Percentiles rank a stretch among this genome's conserved stretches.
These are phyloP conservation scores for Machimus rusticus DNA, from an alignment of 2,888 invertebrate species.

Conservation along the genomic window DNA sequence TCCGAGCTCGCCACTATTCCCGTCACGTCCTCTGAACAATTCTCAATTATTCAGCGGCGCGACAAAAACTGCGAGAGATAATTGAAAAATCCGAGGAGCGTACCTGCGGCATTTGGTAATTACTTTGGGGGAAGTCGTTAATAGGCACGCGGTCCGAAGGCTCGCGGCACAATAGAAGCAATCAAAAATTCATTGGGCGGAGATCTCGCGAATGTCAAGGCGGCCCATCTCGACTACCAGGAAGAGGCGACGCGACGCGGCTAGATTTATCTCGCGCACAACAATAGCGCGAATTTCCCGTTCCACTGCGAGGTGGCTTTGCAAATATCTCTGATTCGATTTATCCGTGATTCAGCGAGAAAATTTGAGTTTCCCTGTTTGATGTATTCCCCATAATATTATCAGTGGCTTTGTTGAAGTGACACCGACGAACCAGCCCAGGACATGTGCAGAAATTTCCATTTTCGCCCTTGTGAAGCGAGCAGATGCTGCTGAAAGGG, in stretches of 20 bases:
- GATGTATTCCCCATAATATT: neutral
- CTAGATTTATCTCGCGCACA: neutral
- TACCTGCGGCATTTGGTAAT: neutral
- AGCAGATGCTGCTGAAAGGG: neutral
- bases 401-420: neutral
- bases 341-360: neutral
- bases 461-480: neutral
- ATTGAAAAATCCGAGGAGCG: neutral
- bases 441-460: neutral
- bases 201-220: conserved; percentile 8
- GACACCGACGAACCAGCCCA: neutral
- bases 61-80: neutral
- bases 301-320: neutral
- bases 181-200: neutral
- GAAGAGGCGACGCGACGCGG: neutral
- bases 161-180: neutral
- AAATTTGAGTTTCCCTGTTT: neutral
- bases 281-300: neutral
- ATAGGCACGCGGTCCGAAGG: neutral
- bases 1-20: neutral
- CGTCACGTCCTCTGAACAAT: neutral
- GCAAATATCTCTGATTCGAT: neutral
- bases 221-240: neutral
- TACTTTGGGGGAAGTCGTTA: neutral
- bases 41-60: neutral